Base-by-base conservation (phyloP, 2,888 invertebrate species). In the Acanthacorydalis orientalis region DNA sequence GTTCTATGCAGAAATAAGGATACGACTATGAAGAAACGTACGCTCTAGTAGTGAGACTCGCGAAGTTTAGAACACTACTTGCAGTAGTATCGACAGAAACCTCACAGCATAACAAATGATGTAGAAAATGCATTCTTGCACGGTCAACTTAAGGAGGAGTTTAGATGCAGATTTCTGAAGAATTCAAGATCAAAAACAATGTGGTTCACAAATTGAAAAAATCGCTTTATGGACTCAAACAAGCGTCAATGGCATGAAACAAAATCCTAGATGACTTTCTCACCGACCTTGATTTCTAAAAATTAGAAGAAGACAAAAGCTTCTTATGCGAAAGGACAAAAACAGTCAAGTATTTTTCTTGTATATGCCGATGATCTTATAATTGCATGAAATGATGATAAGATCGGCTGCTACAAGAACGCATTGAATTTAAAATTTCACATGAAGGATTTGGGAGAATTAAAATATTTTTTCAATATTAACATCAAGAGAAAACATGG, bases 381-480 rank as follows among this genome's bases (percentile, higher is more conserved):
- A n/a, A 37, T 54, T 31, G 49, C 49, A 33, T 51, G 52, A 43
- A 49, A 53, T 32, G 33, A 53, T 31, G 4, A 11, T 2, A 46
- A 49, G 44, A 47, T 54, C 7, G 12, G 50, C 2, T 10, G 44
- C 3, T 38, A 53, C 23, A 51, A 50, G 40, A 23, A 12, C 4
- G 45, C 31, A 11, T 46, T 54, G 44, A 51, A 48, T n/a, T n/a
- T n/a, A n/a, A n/a, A n/a, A n/a, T n/a, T n/a, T n/a, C n/a, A n/a
- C n/a, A n/a, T n/a, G n/a, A n/a, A n/a, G n/a, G n/a, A n/a, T n/a
- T n/a, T n/a, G n/a, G n/a, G n/a, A n/a, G n/a, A n/a, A n/a, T n/a
- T 41, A 8, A 38, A 7, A 50, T 49, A 43, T 56, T 54, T 54
- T 43, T 48, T 55, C 0, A 53, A 53, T 35, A 55, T 55, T 4